phyloP scores from a whole-genome alignment of 2,797 vertebrate genomes.

The Platalea minor region DNA sequence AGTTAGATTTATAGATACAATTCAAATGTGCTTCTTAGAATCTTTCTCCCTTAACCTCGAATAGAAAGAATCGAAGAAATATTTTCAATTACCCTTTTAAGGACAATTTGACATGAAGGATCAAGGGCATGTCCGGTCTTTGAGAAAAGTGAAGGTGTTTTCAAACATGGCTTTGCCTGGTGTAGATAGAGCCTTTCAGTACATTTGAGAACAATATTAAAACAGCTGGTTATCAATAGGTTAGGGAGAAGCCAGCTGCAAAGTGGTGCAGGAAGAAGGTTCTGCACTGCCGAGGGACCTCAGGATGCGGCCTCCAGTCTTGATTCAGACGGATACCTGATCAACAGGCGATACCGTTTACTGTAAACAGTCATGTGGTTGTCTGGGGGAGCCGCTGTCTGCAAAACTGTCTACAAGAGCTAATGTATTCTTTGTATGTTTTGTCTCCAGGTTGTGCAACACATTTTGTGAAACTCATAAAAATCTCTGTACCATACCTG shows the following conservation, averaged over 20 bases:
- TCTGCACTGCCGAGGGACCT: neutral
- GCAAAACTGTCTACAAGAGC: conserved; percentile 17
- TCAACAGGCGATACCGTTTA: neutral
- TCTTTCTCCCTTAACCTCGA: neutral
- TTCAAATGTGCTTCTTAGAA: neutral
- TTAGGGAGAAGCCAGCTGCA: neutral
- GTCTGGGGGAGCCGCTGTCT: neutral
- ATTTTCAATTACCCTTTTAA: neutral
- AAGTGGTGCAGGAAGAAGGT: neutral
- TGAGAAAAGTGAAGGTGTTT: neutral
- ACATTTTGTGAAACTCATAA: conserved; percentile 29
- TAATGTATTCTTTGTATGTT: conserved; percentile 28
- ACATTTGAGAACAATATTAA: neutral
- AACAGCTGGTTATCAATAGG: neutral
- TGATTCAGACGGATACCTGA: neutral
- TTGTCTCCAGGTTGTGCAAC: conserved; percentile 43
- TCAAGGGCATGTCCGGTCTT: neutral
- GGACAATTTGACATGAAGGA: neutral
- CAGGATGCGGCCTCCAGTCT: neutral
- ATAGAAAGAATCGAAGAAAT: neutral
- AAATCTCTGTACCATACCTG: conserved; percentile 18
- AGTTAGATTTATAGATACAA: neutral
- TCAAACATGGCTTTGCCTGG: neutral
- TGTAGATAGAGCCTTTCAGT: neutral
- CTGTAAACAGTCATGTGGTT: conserved; percentile 23